These are phyloP conservation scores for Umimayanthus kanabou DNA, from an alignment of 92 coral and sea anemone genomes.

Conservation along the genomic window DNA sequence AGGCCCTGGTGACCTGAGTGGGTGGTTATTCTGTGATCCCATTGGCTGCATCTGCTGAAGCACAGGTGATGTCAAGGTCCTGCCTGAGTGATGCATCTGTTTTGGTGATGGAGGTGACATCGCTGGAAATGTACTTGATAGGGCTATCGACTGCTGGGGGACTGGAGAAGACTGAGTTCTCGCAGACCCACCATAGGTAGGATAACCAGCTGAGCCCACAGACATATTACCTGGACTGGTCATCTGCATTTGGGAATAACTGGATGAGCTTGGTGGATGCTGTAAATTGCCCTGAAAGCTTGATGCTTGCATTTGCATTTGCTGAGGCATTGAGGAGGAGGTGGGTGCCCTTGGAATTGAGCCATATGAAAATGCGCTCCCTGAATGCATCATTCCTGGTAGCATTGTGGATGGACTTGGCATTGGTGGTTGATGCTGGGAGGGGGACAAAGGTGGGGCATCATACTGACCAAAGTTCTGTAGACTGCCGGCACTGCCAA, in stretches of 20 bases:
- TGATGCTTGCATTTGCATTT: conserved; percentile 39
- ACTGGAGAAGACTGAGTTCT: conserved; percentile 37
- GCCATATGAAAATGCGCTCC: conserved; percentile 30
- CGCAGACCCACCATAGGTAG: conserved; percentile 18
- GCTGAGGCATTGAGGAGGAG: conserved; percentile 12
- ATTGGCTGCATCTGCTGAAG: conserved; percentile 46
- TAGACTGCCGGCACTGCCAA: neutral
- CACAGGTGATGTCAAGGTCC: conserved; percentile 29
- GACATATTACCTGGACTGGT: conserved; percentile 28
- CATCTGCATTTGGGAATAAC: conserved; percentile 40
- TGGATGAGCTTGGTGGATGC: conserved; percentile 31
- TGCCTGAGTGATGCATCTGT: conserved; percentile 31
- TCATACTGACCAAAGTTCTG: conserved; percentile 43
- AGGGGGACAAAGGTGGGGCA: conserved; percentile 39
- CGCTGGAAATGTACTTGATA: conserved; percentile 33
- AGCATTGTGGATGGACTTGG: conserved; percentile 24
- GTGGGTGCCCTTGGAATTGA: conserved; percentile 28
- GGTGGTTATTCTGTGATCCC: conserved; percentile 29
- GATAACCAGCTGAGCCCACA: conserved; percentile 24
- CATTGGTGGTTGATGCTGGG: conserved; percentile 32
- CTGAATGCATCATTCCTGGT: conserved; percentile 36
- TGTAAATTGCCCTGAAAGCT: conserved; percentile 30
- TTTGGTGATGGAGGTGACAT: conserved; percentile 45
- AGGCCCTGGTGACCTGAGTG: conserved; percentile 50
- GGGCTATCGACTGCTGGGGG: conserved; percentile 23